Conservation (phyloP, 2,113 vertebrate genomes). For the Chascanopsetta lugubris region DNA sequence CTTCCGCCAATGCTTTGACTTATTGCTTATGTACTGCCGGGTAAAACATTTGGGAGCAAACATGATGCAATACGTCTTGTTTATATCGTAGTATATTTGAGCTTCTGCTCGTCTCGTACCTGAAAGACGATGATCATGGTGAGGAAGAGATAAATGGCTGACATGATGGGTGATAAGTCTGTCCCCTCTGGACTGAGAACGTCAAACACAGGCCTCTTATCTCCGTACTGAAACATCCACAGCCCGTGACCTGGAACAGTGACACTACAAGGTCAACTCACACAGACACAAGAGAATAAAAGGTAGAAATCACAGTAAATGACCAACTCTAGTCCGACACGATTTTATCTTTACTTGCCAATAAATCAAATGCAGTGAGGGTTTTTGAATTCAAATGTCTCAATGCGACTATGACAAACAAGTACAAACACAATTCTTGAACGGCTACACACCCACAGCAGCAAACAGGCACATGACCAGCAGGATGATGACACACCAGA, state of each 20-base stretch:
- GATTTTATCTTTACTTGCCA: background rate
- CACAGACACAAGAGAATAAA: constrained; percentile 28
- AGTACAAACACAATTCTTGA: background rate
- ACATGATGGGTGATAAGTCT: constrained; percentile 87
- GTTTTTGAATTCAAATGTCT: background rate
- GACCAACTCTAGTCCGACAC: background rate
- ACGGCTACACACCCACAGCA: constrained; percentile 86
- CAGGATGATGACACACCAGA: constrained; percentile 98
- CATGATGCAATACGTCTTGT: background rate
- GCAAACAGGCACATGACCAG: constrained; percentile 92
- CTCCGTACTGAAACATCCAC: constrained; percentile 91
- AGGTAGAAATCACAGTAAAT: constrained; percentile 12
- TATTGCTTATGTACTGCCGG: background rate
- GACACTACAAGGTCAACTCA: constrained; percentile 60
- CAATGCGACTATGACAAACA: background rate
- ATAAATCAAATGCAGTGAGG: background rate
- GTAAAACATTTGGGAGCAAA: constrained; percentile 29
- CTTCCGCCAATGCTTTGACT: constrained; percentile 9
- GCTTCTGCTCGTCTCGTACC: constrained; percentile 77
- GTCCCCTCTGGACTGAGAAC: constrained; percentile 89
- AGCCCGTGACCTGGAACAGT: constrained; percentile 88
- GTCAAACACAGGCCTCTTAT: constrained; percentile 90
- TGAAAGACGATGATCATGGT: constrained; percentile 97
- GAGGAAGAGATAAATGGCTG: constrained; percentile 93
- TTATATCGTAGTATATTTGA: constrained; percentile 15